Percentiles rank a stretch among this genome's conserved stretches.
phyloP scores from a whole-genome alignment of 1,140 invertebrate species.

The Aphaenogaster ashmeadi region DNA sequence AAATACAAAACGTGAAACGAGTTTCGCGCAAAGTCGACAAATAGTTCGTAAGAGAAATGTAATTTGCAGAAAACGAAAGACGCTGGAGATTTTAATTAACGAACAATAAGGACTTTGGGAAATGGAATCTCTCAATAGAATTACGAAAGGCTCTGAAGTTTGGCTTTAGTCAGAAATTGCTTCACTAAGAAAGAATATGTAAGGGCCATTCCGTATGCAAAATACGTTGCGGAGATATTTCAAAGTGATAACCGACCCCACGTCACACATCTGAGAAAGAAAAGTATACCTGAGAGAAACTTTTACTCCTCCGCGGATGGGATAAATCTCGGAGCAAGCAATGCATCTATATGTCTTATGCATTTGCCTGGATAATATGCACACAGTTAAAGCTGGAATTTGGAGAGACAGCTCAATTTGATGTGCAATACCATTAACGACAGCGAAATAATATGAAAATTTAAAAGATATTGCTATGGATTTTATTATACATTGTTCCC shows the following conservation, averaged over 20 bases:
- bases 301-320: not conserved
- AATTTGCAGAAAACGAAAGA: slow-evolving; percentile 39
- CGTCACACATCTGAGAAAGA: slow-evolving; percentile 14
- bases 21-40: slow-evolving; percentile 22
- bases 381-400: slow-evolving; percentile 39
- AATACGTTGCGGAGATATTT: slow-evolving; percentile 45
- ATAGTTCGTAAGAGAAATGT: slow-evolving; percentile 27
- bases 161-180: not conserved
- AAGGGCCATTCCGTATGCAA: slow-evolving; percentile 26
- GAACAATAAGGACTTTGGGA: slow-evolving; percentile 10
- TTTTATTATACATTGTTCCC: not conserved
- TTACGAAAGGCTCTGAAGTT: not conserved
- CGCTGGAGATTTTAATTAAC: slow-evolving; percentile 48
- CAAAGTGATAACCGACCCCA: slow-evolving; percentile 23
- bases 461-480: not conserved
- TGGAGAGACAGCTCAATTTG: not conserved
- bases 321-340: slow-evolving; percentile 30
- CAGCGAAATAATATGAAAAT: not conserved
- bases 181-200: not conserved
- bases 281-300: slow-evolving; percentile 14
- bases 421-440: slow-evolving; percentile 34
- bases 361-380: slow-evolving; percentile 18
- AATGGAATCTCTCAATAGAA: slow-evolving; percentile 14
- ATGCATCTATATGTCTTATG: not conserved
- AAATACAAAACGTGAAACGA: slow-evolving; percentile 31